Evolutionary conservation across 2,797 vertebrate genomes (phyloP), one percentile per base, ranked within the genome.

Genomic region (Danio choprae): DNA sequence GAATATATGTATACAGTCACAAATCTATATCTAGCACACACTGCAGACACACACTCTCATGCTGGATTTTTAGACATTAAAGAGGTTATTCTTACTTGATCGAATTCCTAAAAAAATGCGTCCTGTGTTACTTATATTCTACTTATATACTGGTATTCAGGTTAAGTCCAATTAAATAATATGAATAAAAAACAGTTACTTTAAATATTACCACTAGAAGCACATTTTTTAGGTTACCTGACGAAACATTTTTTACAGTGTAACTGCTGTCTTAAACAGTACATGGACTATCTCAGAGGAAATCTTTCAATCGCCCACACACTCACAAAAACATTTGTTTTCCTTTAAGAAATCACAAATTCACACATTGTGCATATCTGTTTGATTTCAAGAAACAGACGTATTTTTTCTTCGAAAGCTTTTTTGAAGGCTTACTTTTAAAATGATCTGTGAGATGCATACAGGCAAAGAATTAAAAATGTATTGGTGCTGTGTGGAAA

Each of bases 401-500:
- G n/a, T n/a, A n/a, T 79, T 84, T 81, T 74, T 86, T 86, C 84
- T 75, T 74, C 80, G 86, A 86, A 75, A 78, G 80, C 87, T 55
- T 79, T 89, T 87, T 84, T 86, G 29, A 69, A 29, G 51, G 36
- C 43, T 12, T 59, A 36, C 81, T 81, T 83, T 89, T 82, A 87
- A 88, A 89, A 87, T 89, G 86, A 86, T 91, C 86, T 88, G 84
- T 87, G 89, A 86, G 86, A 82, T 87, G 87, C 86, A 11, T 29
- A 29, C 29, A 63, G 67, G 69, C 82, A 86, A 91, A 89, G 88
- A 87, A 89, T 91, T 91, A 90, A 89, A 90, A 90, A 87, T 91
- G 16, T 10, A 90, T 90, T 89, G 87, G 90, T 85, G 88, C 79
- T 81, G 84, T 83, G 84, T 85, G 82, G n/a, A 12, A 55, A 43